Base-by-base conservation (phyloP, 2,113 vertebrate species). In the Pseudorhombus dupliciocellatus region DNA sequence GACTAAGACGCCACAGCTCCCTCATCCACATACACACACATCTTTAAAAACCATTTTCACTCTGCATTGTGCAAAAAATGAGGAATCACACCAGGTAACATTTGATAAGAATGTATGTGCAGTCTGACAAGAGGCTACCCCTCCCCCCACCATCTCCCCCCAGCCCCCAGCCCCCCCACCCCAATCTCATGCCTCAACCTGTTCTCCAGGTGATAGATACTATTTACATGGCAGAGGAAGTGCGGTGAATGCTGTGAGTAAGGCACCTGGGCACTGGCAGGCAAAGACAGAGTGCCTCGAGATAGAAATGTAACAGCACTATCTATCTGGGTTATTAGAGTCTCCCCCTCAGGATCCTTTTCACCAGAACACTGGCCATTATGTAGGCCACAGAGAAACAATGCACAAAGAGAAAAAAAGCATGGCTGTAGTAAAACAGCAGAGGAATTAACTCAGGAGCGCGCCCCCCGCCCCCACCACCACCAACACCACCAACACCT, bases 281-380 rank as follows among this genome's bases (percentile, higher is more conserved):
- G 90, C 91, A 92, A 84, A 94, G 93, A 94, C 90, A 90, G 78
- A 94, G 91, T 93, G 88, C 86, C 89, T 85, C 53, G 79, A 91
- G 93, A 91, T 92, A 93, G 88, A 90, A 94, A 93, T 92, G 87
- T 93, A 94, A 87, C 94, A 93, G 91, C 83, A 79, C 94, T 92
- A 94, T 94, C 92, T 94, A 94, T 94, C 93, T 94, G 91, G 92
- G 93, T 94, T 94, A 94, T 94, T 93, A 94, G 90, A 91, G 88
- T 86, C 75, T 71, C 90, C 55, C 91, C 92, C 93, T 92, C 85
- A 87, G 92, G 92, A 90, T 91, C 87, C 82, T 80, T 87, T 88
- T 84, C 87, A 87, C 90, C 90, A 90, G 84, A 91, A 88, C 78
- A 81, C 87, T 88, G 80, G 81, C 87, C 85, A 90, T 93, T 93